These are phyloP conservation scores for Centruroides vittatus DNA, from an alignment of 1,140 invertebrate genomes.

Conservation along the genomic window DNA sequence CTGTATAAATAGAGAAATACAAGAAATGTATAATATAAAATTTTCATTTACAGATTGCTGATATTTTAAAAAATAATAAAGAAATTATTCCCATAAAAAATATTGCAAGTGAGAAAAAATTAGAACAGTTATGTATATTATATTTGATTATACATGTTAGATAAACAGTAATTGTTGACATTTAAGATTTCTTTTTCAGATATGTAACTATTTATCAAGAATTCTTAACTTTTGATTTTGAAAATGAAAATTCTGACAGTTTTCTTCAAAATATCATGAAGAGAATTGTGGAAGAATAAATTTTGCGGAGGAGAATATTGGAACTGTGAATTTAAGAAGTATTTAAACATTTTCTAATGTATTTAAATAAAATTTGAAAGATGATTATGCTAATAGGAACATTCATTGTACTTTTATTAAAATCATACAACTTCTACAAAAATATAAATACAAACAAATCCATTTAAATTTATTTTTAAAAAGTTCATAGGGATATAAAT, in stretches of 20 bases:
- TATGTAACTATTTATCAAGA: conserved; percentile 2
- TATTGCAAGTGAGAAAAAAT: not conserved
- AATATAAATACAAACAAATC: too few relatives aligned
- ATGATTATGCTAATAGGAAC: too few relatives aligned
- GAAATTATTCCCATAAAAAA: not conserved
- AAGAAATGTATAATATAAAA: not conserved
- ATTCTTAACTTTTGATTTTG: conserved; percentile 1
- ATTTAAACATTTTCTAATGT: too few relatives aligned
- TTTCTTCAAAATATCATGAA: conserved; percentile 4
- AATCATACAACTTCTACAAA: too few relatives aligned
- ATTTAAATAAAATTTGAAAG: too few relatives aligned
- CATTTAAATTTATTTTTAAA: too few relatives aligned
- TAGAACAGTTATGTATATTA: not conserved
- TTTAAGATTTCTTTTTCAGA: not conserved
- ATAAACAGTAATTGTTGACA: not conserved
- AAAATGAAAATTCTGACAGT: not conserved
- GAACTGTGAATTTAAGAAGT: too few relatives aligned
- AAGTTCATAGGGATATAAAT: too few relatives aligned
- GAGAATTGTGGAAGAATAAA: not conserved
- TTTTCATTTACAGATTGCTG: not conserved
- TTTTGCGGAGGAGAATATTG: too few relatives aligned
- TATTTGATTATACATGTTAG: not conserved
- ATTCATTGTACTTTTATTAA: too few relatives aligned
- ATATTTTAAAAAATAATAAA: not conserved
- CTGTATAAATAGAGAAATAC: not conserved